Conservation (phyloP, 2,888 invertebrate species). For the Mechanitis mazaeus region DNA sequence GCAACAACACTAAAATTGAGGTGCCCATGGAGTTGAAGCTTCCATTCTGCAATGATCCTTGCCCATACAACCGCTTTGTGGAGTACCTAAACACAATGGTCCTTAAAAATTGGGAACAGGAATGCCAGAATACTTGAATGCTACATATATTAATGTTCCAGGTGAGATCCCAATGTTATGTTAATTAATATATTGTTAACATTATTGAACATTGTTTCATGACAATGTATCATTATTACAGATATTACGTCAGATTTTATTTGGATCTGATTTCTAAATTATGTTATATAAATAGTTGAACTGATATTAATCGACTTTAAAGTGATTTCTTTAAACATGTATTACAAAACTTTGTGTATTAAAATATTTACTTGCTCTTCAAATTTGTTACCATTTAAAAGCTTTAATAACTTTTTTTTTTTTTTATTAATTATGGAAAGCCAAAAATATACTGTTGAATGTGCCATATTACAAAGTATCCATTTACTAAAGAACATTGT, state of each 20-base stretch:
- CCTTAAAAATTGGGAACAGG: constrained; percentile 81
- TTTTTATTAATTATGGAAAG: neutral
- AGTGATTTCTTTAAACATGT: neutral
- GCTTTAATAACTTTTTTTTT: neutral
- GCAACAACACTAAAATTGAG: constrained; percentile 77
- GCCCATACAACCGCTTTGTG: constrained; percentile 76
- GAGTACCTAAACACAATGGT: constrained; percentile 73
- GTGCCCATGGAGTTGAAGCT: constrained; percentile 76
- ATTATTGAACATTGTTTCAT: no score
- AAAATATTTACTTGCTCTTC: neutral
- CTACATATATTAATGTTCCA: no score
- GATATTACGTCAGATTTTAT: no score
- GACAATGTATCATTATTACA: no score
- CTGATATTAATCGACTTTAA: no score
- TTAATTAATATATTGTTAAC: neutral
- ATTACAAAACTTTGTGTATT: constrained; percentile 1
- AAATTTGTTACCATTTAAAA: constrained; percentile 1
- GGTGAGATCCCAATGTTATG: constrained; percentile 2
- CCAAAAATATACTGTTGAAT: neutral
- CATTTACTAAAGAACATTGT: no score
- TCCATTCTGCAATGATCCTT: constrained; percentile 80
- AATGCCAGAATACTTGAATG: constrained; percentile 69
- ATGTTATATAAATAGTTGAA: no score
- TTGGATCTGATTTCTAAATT: no score
- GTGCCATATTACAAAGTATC: neutral